Conservation (phyloP, 2,888 invertebrate species). For the Platerodrilus igneus region DNA sequence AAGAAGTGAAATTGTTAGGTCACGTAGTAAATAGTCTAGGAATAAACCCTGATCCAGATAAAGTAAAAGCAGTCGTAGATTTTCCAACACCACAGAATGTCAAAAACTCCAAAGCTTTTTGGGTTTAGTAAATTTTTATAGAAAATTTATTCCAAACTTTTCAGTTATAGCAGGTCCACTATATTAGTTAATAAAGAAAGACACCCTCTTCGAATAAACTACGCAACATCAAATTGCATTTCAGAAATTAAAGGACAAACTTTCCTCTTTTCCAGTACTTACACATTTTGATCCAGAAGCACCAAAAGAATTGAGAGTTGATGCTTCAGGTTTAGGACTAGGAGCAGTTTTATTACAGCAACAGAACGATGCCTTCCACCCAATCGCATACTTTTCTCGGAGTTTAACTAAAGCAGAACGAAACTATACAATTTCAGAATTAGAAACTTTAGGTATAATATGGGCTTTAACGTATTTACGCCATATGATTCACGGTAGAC, state of each 20-base stretch:
- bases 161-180: constrained; percentile 9
- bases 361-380: no score
- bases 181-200: constrained; percentile 1
- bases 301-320: constrained; percentile 9
- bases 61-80: constrained; percentile 5
- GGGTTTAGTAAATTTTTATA: constrained; percentile 11
- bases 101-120: constrained; percentile 12
- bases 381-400: no score
- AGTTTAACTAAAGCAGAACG: constrained; percentile 20
- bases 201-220: background rate
- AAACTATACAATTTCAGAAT: constrained; percentile 24
- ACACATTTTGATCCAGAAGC: constrained; percentile 11
- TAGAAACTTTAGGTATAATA: constrained; percentile 21
- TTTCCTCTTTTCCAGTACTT: constrained; percentile 9
- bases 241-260: constrained; percentile 4
- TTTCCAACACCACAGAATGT: constrained; percentile 8
- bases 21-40: constrained; percentile 7
- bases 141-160: constrained; percentile 8
- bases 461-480: constrained; percentile 22
- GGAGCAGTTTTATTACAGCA: constrained; percentile 11
- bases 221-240: constrained; percentile 3
- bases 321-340: constrained; percentile 11
- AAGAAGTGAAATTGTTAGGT: constrained; percentile 6
- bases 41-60: constrained; percentile 5
- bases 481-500: constrained; percentile 23